phyloP scores from a whole-genome alignment of 2,113 vertebrate genomes.

The Platichthys stellatus region DNA sequence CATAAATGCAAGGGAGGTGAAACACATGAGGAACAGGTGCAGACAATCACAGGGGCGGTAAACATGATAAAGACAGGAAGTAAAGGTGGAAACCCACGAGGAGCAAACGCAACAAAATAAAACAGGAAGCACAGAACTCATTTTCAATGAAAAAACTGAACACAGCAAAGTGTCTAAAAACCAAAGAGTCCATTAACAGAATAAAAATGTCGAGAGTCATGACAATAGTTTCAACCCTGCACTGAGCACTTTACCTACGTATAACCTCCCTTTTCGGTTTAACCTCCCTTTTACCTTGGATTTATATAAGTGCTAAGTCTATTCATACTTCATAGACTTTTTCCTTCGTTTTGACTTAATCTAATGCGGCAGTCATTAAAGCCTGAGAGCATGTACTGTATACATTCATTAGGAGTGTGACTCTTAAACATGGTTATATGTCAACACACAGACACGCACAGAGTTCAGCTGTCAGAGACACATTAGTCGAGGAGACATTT shows the following conservation, averaged over 20 bases:
- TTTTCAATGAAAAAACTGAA: no score
- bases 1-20: no score
- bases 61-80: no score
- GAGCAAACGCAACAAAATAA: no score
- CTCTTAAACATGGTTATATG: conserved; percentile 1
- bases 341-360: not conserved
- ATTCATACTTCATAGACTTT: not conserved
- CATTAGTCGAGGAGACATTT: not conserved
- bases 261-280: not conserved
- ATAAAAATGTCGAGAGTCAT: no score
- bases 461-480: conserved; percentile 7
- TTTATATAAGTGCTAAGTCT: not conserved
- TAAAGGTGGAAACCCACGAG: no score
- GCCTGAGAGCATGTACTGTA: not conserved
- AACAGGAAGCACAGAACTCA: no score
- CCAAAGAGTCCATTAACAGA: no score
- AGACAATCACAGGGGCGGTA: no score
- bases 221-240: not conserved
- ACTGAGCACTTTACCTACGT: no score
- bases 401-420: conserved; percentile 14
- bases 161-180: no score
- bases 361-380: not conserved
- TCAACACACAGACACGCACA: conserved; percentile 5
- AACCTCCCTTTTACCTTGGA: not conserved
- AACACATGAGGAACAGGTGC: no score